Evolutionary conservation across 2,113 vertebrate genomes (phyloP).

Genomic region (Trichechus manatus): DNA sequence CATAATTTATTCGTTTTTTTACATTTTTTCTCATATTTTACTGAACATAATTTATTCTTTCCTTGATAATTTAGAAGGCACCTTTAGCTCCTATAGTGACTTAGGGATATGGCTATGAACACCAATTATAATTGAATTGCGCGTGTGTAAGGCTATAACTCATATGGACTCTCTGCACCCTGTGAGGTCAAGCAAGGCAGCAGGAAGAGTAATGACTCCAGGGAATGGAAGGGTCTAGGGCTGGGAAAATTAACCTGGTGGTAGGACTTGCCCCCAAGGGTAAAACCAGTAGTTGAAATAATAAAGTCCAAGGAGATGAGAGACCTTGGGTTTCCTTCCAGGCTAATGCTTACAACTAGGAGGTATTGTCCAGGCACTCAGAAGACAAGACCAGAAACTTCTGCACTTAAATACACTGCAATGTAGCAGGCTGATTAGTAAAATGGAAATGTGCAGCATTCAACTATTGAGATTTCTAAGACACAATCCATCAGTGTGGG

Average conservation of each 20-base stretch:
- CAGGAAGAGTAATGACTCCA: slow-evolving; percentile 54
- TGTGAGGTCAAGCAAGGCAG: slow-evolving; percentile 50
- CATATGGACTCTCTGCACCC: slow-evolving; percentile 17
- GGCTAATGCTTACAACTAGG: not conserved
- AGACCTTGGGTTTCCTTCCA: slow-evolving; percentile 47
- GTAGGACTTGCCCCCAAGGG: slow-evolving; percentile 21
- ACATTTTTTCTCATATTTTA: slow-evolving; percentile 55
- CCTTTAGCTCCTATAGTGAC: slow-evolving; percentile 74
- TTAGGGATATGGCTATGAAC: slow-evolving; percentile 68
- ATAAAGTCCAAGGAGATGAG: slow-evolving; percentile 48
- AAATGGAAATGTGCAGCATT: slow-evolving; percentile 26
- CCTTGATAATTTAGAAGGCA: slow-evolving; percentile 78
- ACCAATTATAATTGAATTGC: slow-evolving; percentile 72
- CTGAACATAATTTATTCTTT: slow-evolving; percentile 74
- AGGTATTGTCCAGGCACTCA: not conserved
- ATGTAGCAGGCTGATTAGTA: slow-evolving; percentile 5
- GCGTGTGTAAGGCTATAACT: slow-evolving; percentile 69
- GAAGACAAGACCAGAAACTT: slow-evolving; percentile 30
- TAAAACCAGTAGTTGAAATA: slow-evolving; percentile 67
- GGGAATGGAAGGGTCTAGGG: not conserved
- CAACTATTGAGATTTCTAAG: slow-evolving; percentile 38
- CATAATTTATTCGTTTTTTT: slow-evolving; percentile 72
- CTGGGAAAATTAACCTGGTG: slow-evolving; percentile 44
- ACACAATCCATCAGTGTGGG: not conserved
- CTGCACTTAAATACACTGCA: not conserved